These are phyloP conservation scores for Tapirus terrestris DNA, from an alignment of 2,113 vertebrate genomes.

Conservation along the genomic window DNA sequence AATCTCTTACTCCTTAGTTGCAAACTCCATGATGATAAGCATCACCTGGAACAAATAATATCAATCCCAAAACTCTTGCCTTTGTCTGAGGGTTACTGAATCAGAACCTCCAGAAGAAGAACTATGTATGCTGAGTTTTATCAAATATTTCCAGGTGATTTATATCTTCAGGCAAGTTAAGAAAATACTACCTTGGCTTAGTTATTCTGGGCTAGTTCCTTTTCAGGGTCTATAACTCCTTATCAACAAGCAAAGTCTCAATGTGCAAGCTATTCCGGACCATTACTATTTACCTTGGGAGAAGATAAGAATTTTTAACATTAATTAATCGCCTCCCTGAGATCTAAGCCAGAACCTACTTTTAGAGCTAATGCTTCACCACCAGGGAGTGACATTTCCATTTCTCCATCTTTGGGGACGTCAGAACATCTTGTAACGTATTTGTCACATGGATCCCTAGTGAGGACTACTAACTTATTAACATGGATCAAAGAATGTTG, in stretches of 20 bases:
- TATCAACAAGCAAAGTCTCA: neutral
- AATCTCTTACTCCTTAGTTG: neutral
- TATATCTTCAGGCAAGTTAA: neutral
- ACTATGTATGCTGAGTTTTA: neutral
- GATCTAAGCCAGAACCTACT: neutral
- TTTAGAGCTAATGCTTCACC: neutral
- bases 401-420: neutral
- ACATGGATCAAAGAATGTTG: neutral
- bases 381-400: neutral
- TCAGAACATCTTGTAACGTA: neutral
- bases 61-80: neutral
- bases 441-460: neutral
- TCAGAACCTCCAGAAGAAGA: neutral
- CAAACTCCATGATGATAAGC: neutral
- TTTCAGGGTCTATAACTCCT: neutral
- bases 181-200: neutral
- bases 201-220: neutral
- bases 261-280: neutral
- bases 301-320: neutral
- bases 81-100: neutral
- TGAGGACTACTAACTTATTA: neutral
- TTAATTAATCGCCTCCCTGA: neutral
- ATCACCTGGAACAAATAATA: neutral
- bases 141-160: neutral
- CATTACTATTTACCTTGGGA: neutral